phyloP scores from a whole-genome alignment of 2,797 vertebrate species.

The Liparis tanakae region DNA sequence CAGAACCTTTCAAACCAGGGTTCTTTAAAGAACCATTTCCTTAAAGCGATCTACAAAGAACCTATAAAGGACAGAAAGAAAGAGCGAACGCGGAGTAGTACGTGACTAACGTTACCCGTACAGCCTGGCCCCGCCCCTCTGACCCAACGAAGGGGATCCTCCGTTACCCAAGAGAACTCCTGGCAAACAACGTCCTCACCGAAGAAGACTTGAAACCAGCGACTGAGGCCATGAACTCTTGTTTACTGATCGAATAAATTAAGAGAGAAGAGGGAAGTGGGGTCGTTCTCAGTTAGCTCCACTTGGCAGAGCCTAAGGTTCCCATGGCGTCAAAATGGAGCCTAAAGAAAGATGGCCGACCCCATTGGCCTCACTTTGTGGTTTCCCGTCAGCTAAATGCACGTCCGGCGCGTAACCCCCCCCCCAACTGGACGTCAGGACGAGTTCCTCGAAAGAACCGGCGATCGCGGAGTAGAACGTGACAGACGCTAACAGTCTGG shows the following conservation, averaged over 20 bases:
- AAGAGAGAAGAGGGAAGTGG: too few relatives aligned
- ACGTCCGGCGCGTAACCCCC: not conserved
- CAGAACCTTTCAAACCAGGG: too few relatives aligned
- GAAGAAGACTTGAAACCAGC: not conserved
- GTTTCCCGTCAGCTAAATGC: not conserved
- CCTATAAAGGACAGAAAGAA: slow-evolving; percentile 4
- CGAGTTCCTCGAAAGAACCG: slow-evolving; percentile 25
- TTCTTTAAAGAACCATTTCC: too few relatives aligned
- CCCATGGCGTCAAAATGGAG: not conserved
- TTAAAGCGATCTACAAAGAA: too few relatives aligned
- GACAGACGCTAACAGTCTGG: slow-evolving; percentile 32
- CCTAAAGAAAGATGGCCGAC: not conserved
- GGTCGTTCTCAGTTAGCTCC: not conserved
- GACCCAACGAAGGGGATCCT: not conserved
- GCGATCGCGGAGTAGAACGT: slow-evolving; percentile 2
- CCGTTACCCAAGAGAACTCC: not conserved
- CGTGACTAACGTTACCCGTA: slow-evolving; percentile 16
- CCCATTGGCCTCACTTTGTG: not conserved
- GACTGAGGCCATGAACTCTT: not conserved
- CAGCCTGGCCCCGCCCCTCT: slow-evolving; percentile 23
- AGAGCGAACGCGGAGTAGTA: slow-evolving; percentile 1
- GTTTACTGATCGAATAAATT: not conserved
- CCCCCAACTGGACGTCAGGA: not conserved
- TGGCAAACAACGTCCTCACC: not conserved
- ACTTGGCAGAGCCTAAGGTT: not conserved